Evolutionary conservation across 92 coral and sea anemone genomes (phyloP), one percentile per base, ranked within the genome.

Genomic region (Phenganax marumi): DNA sequence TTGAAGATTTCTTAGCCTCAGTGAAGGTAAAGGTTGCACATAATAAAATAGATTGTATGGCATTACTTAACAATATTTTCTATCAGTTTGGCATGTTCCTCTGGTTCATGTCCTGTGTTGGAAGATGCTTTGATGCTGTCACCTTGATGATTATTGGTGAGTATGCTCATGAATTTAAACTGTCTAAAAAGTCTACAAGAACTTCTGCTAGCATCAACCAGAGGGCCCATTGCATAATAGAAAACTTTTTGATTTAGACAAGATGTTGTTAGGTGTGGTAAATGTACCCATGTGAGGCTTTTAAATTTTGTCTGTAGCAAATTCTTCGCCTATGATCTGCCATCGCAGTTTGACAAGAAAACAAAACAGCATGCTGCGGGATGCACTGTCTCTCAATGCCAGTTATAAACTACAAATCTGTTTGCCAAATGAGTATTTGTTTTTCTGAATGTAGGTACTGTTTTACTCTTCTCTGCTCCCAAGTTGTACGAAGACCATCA

Each of bases 61-160:
- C 52, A 48, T 68, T 49, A 25, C 14, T 54, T 53, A 8, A 13
- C 46, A 55, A 7, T 57, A 63, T 55, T 18, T 86, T 48, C 50
- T 18, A 52, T 25, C 76, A 94, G 98, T 94, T 94, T 89, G 98
- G 98, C 10, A 89, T 94, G 3, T 43, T 87, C 68, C 63, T 94
- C 86, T 94, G 98, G 98, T 92, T 94, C 57, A 47, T 94, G 89
- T 94, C 98, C 0, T 94, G 92, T 70, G 87, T 94, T 87, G 98
- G 98, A 58, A 93, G 92, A 63, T 94, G 94, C 94, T 94, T 94
- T 86, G 90, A 89, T 86, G 84, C 89, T 53, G 86, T 94, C 60
- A 92, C 94, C 17, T 85, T 94, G 80, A 23, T 92, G 52, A 89
- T 90, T 81, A 46, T 92, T 65, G 98, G 98, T 94, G 83, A 77